These are phyloP conservation scores for Zenarchopterus dispar DNA, from an alignment of 2,797 vertebrate genomes.

Conservation along the genomic window DNA sequence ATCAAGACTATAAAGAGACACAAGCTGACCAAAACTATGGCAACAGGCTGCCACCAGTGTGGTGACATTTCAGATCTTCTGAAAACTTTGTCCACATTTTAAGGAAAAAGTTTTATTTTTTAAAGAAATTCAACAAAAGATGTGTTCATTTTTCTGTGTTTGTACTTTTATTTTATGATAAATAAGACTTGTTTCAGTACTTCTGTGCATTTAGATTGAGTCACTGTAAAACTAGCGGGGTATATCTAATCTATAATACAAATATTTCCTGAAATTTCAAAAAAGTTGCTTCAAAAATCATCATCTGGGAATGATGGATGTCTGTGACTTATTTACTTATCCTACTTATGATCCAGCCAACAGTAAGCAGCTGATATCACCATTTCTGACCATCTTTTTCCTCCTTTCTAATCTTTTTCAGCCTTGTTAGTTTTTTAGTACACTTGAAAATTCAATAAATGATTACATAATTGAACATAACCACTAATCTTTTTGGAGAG, in stretches of 20 bases:
- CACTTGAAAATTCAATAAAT: not conserved
- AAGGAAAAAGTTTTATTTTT: not conserved
- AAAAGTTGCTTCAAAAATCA: too few species aligned
- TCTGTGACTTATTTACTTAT: not conserved
- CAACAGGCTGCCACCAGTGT: too few species aligned
- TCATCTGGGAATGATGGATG: not conserved
- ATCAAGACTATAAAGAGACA: not conserved
- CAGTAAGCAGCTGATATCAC: not conserved
- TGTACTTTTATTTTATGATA: too few species aligned
- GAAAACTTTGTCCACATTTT: not conserved
- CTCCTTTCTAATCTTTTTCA: too few species aligned
- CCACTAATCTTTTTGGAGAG: slow-evolving; percentile 14
- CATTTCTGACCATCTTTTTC: not conserved
- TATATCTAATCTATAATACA: too few species aligned
- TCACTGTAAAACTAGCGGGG: too few species aligned
- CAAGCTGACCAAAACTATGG: too few species aligned
- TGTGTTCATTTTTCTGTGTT: too few species aligned
- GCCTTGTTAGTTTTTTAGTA: too few species aligned
- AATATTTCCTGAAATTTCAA: too few species aligned
- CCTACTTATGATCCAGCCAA: not conserved
- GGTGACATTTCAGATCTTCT: not conserved
- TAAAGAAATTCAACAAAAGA: not conserved
- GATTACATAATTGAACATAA: slow-evolving; percentile 7
- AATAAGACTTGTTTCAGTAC: too few species aligned
- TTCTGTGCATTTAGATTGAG: too few species aligned